Evolutionary conservation across 2,113 vertebrate genomes (phyloP), one percentile per base, ranked within the genome.

Genomic region (Tetraodon nigroviridis): DNA sequence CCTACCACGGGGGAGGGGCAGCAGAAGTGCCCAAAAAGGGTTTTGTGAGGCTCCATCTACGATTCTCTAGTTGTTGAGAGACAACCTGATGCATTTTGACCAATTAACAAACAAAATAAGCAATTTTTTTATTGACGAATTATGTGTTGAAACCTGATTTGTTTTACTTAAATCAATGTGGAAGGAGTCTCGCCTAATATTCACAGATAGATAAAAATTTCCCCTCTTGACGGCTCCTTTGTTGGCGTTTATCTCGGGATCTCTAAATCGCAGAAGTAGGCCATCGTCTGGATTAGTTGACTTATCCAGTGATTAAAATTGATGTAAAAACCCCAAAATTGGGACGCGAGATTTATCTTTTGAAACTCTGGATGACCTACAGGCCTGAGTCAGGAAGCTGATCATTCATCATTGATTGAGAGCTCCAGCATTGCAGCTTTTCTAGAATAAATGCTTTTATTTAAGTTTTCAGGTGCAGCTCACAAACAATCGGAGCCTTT

Each of bases 391-490:
- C 65, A 61, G 6, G 10, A 5, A 3, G 65, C 37, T 50, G 11
- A 44, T 42, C 27, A 44, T 2, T 44, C 27, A 63, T 74, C 56
- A 63, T 12, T 37, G 19, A 64, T 29, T n/a, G 27, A 49, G n/a
- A 75, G 49, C 51, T 29, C 51, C 61, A 18, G 10, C 6, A 63
- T 74, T 44, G 61, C 41, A 17, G n/a, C 57, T 12, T 16, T 17
- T 18, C 27, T 29, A 73, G 79, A 87, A 72, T 64, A 78, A 83
- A 74, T 69, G 61, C 71, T 80, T 84, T 78, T 32, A 83, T 85
- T 80, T 80, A 20, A 55, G 78, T 67, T 71, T 73, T 47, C 67
- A 67, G 65, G 52, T 76, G 64, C 57, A 60, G 42, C 58, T 58
- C 55, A 55, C 64, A 66, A 56, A 65, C 63, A 73, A 63, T 62